Evolutionary conservation across 2,113 vertebrate species (phyloP).

Genomic region (Eublepharis macularius): DNA sequence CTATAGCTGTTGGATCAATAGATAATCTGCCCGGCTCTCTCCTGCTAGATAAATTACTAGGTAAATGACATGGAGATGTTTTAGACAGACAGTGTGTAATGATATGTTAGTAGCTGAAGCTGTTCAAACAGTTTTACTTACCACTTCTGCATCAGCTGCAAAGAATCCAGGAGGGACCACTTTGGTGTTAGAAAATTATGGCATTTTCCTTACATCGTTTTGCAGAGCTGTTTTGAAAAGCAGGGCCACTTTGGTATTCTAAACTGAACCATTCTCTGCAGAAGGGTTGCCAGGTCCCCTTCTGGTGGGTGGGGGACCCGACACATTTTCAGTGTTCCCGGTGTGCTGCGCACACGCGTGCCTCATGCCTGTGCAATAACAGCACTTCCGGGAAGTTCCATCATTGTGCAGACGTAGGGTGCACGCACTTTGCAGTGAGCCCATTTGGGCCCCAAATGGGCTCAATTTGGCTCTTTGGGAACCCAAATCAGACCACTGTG

Average conservation of each 20-base stretch:
- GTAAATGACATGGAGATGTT: slow-evolving; percentile 49
- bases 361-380: too few species aligned
- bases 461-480: too few species aligned
- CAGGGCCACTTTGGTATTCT: not conserved
- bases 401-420: too few species aligned
- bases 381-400: too few species aligned
- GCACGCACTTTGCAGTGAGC: too few species aligned
- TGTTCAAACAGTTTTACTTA: slow-evolving; percentile 21
- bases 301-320: too few species aligned
- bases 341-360: too few species aligned
- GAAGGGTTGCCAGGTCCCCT: too few species aligned
- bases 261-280: not conserved
- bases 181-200: not conserved
- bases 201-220: not conserved
- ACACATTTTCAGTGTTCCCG: too few species aligned
- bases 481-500: too few species aligned
- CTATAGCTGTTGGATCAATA: slow-evolving; percentile 67
- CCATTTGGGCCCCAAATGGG: too few species aligned
- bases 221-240: not conserved
- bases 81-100: slow-evolving; percentile 16
- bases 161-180: not conserved
- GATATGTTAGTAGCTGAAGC: slow-evolving; percentile 9
- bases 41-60: slow-evolving; percentile 58
- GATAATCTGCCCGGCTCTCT: slow-evolving; percentile 63
- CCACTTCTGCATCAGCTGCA: slow-evolving; percentile 32